Base-by-base conservation (phyloP, 2,797 vertebrate genomes). In the Zenarchopterus dispar region DNA sequence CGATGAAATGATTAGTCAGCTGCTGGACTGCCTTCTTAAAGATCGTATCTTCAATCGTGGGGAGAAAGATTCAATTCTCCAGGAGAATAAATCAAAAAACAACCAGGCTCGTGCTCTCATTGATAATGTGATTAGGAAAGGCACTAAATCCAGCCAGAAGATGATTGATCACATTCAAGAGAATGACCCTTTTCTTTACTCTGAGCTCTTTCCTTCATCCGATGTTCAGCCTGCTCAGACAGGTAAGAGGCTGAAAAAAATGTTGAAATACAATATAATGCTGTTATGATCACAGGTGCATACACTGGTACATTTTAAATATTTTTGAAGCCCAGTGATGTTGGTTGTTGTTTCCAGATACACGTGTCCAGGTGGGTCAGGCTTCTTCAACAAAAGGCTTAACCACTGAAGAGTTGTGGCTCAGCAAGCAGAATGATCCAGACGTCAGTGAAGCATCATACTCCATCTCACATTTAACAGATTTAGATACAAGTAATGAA, bases 121-220 rank as follows among this genome's bases (percentile, higher is more conserved):
- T 0, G 92, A 95, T 43, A n/a, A 0, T 0, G 75, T 95, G 39
- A 70, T 0, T 16, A 78, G 0, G 0, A 95, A 95, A 80, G 94
- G 94, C 1, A 0, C 21, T 0, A 0, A 0, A 0, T 92, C 93
- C 17, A 91, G 91, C 50, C 28, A 44, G 4, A 71, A 53, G 28
- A 67, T 88, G 46, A 89, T 94, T 0, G n/a, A 1, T 52, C 11
- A 7, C 19, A 24, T 71, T 47, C 3, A 71, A 49, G 26, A 4
- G 1, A 3, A 13, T 8, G 68, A 71, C 31, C 2, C 31, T 5
- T 26, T 1, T 1, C 55, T 71, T 42, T 26, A 8, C 13, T 8
- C 13, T n/a, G 45, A 54, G 5, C 56, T 71, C 26, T 46, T 43
- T 33, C 42, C n/a, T n/a, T n/a, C 70, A 41, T 49, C 51, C 24